These are phyloP conservation scores for Elgonia sp. DNA, from an alignment of 2,888 invertebrate species.

Conservation along the genomic window DNA sequence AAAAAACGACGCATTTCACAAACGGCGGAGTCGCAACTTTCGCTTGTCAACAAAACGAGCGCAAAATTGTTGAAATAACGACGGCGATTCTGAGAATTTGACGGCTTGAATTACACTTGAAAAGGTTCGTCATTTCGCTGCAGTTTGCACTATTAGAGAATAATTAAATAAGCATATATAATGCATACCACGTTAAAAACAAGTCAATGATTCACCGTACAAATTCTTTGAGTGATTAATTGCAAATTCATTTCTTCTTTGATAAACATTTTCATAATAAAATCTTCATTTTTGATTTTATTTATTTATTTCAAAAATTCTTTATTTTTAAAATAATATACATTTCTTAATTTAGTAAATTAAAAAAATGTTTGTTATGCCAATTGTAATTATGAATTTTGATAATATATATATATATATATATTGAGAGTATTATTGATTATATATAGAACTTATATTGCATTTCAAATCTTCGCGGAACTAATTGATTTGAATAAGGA, in stretches of 20 bases:
- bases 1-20: background rate
- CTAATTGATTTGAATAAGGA: too few relatives aligned
- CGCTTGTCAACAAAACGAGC: background rate
- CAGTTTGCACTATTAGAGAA: conserved; percentile 39
- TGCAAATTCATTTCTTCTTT: background rate
- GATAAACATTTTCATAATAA: too few relatives aligned
- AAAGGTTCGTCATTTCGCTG: conserved; percentile 24
- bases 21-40: background rate
- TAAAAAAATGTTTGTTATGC: too few relatives aligned
- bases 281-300: too few relatives aligned
- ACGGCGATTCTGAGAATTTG: conserved; percentile 13
- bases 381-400: too few relatives aligned
- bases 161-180: conserved; percentile 13
- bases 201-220: conserved; percentile 33
- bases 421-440: too few relatives aligned
- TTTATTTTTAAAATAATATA: too few relatives aligned
- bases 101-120: conserved; percentile 31
- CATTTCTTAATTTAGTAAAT: too few relatives aligned
- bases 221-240: conserved; percentile 26
- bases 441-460: too few relatives aligned
- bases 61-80: conserved; percentile 20
- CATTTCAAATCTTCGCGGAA: too few relatives aligned
- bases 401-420: too few relatives aligned
- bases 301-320: too few relatives aligned
- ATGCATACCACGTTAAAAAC: conserved; percentile 24